A percentile compares a stretch with the other conserved stretches of the same genome.
These are phyloP conservation scores for Rhodophaea formosa DNA, from an alignment of 2,888 invertebrate species.

Conservation along the genomic window DNA sequence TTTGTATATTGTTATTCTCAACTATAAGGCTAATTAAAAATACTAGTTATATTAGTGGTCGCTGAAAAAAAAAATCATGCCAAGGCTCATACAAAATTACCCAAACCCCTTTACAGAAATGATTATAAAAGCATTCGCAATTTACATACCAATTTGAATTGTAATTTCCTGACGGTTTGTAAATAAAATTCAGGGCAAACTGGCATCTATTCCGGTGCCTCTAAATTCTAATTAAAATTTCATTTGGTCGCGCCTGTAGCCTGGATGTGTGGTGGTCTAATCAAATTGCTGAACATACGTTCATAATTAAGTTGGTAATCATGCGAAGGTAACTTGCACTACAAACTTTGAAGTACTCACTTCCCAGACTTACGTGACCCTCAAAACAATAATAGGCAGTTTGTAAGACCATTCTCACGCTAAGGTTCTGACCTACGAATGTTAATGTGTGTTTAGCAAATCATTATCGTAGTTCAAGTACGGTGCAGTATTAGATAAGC, in stretches of 20 bases:
- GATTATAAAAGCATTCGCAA: too few relatives aligned
- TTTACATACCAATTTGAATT: too few relatives aligned
- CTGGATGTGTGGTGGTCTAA: background rate
- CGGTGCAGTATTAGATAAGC: conserved; percentile 13
- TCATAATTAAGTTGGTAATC: conserved; percentile 7
- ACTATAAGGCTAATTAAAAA: too few relatives aligned
- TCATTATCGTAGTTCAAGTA: conserved; percentile 53
- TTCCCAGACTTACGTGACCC: conserved; percentile 43
- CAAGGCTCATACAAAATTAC: too few relatives aligned
- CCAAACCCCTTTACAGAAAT: too few relatives aligned
- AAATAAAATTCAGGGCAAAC: too few relatives aligned
- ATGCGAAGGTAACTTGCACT: conserved; percentile 21
- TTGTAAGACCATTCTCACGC: conserved; percentile 63
- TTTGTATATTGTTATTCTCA: too few relatives aligned
- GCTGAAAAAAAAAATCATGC: too few relatives aligned
- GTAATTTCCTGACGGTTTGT: too few relatives aligned
- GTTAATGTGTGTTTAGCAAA: conserved; percentile 38
- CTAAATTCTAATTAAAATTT: conserved; percentile 1
- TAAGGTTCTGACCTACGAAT: conserved; percentile 40
- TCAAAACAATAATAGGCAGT: conserved; percentile 57
- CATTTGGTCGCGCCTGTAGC: background rate
- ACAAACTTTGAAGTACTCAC: conserved; percentile 24
- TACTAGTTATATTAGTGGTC: too few relatives aligned
- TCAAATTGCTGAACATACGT: background rate
- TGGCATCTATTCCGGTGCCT: too few relatives aligned